Evolutionary conservation across 2,888 invertebrate genomes (phyloP).

Genomic region (Parapristionchus giblindavisi): DNA sequence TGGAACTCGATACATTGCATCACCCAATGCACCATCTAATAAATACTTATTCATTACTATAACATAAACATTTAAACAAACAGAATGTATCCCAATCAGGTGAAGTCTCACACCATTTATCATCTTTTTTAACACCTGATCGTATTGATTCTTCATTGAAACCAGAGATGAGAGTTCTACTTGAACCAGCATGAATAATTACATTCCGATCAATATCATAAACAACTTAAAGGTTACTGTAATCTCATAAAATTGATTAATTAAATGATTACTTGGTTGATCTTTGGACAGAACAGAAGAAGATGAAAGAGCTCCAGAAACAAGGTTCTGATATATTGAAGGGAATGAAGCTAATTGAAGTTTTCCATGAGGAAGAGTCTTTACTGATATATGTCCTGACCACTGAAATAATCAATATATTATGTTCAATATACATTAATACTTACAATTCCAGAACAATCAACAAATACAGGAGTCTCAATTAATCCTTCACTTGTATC

Average conservation of each 20-base stretch:
- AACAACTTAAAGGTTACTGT: constrained; percentile 75
- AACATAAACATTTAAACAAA: constrained; percentile 63
- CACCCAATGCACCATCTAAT: constrained; percentile 81
- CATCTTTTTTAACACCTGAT: constrained; percentile 71
- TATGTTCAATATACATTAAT: constrained; percentile 62
- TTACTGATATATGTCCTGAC: constrained; percentile 60
- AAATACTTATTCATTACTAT: neutral
- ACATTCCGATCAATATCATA: constrained; percentile 87
- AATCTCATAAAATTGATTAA: constrained; percentile 35
- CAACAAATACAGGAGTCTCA: constrained; percentile 89
- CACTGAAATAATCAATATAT: constrained; percentile 48
- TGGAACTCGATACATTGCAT: constrained; percentile 85
- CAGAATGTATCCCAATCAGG: constrained; percentile 94
- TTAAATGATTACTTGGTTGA: constrained; percentile 39
- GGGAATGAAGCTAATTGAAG: constrained; percentile 58
- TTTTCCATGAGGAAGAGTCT: constrained; percentile 55
- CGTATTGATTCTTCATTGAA: constrained; percentile 52
- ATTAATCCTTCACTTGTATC: constrained; percentile 82
- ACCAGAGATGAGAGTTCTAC: constrained; percentile 64
- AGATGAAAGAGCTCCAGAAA: constrained; percentile 6
- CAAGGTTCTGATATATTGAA: constrained; percentile 28
- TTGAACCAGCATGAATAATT: constrained; percentile 78
- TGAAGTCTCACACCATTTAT: constrained; percentile 69
- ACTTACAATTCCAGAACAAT: constrained; percentile 86
- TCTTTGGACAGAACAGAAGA: constrained; percentile 10